A percentile compares a stretch with the other conserved stretches of the same genome.
These are phyloP conservation scores for Ophion costatus DNA, from an alignment of 2,888 invertebrate genomes.

Conservation along the genomic window DNA sequence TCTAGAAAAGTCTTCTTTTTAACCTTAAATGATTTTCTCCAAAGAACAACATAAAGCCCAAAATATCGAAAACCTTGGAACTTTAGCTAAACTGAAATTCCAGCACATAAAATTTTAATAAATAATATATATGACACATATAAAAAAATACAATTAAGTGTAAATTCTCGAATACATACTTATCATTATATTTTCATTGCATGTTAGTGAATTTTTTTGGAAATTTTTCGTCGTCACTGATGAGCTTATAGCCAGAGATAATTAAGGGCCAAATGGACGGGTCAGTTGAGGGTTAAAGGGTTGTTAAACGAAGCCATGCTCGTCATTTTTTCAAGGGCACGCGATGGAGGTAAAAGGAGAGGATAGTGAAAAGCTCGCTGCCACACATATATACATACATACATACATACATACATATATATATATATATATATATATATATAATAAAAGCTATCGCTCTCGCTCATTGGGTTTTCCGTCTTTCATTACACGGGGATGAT, in stretches of 20 bases:
- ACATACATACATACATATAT: not conserved
- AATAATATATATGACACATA: not conserved
- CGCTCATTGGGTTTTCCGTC: slow-evolving; percentile 26
- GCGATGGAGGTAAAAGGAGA: not conserved
- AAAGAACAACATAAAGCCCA: too few relatives aligned
- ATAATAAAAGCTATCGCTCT: slow-evolving; percentile 15
- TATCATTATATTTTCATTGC: not conserved
- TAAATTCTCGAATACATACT: not conserved
- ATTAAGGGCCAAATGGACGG: not conserved
- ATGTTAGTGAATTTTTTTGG: not conserved
- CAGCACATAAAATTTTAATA: too few relatives aligned
- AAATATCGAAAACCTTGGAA: too few relatives aligned
- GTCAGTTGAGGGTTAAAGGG: slow-evolving; percentile 1
- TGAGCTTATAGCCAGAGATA: not conserved
- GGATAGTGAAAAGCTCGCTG: not conserved
- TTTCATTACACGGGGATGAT: slow-evolving; percentile 42
- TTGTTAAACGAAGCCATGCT: not conserved
- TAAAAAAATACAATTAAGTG: not conserved
- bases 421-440: slow-evolving; percentile 3
- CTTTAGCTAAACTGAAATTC: too few relatives aligned
- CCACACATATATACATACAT: not conserved
- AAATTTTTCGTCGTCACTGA: not conserved
- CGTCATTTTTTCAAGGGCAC: not conserved
- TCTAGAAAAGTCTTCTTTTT: too few relatives aligned
- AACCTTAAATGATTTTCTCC: too few relatives aligned